Percentiles rank a stretch among this genome's conserved stretches.
These are phyloP conservation scores for Gerris lacustris DNA, from an alignment of 2,888 invertebrate genomes.

Conservation along the genomic window DNA sequence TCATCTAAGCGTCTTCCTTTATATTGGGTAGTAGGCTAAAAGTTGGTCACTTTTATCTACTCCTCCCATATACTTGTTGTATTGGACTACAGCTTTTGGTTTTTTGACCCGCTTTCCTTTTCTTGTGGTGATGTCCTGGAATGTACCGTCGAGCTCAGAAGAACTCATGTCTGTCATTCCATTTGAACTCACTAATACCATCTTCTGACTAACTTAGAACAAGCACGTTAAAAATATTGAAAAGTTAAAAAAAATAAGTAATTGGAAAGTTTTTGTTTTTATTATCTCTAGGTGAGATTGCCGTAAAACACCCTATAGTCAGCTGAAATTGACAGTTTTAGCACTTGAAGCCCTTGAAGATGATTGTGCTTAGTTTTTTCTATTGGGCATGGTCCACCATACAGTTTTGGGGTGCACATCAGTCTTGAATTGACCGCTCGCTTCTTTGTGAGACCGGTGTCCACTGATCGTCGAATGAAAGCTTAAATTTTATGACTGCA, in stretches of 20 bases:
- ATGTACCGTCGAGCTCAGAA: too few species aligned
- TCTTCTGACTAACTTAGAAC: too few species aligned
- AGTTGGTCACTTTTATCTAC: background rate
- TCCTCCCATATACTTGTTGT: background rate
- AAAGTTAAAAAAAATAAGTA: too few species aligned
- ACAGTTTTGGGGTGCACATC: background rate
- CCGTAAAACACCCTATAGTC: too few species aligned
- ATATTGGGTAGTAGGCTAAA: background rate
- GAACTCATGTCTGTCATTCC: too few species aligned
- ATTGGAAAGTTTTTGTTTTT: too few species aligned
- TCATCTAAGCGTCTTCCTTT: background rate
- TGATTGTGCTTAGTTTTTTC: background rate
- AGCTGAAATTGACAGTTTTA: too few species aligned
- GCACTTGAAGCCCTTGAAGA: background rate
- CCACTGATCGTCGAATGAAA: background rate
- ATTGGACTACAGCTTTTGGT: background rate
- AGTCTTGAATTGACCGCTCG: too few species aligned
- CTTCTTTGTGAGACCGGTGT: background rate
- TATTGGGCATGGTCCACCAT: background rate
- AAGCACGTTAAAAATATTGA: too few species aligned
- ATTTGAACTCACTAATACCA: too few species aligned
- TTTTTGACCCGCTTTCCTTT: background rate
- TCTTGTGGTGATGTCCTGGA: background rate
- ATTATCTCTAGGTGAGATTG: too few species aligned
- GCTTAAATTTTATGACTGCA: background rate